Evolutionary conservation across 2,797 vertebrate species (phyloP).

Genomic region (Microtus obscurus): DNA sequence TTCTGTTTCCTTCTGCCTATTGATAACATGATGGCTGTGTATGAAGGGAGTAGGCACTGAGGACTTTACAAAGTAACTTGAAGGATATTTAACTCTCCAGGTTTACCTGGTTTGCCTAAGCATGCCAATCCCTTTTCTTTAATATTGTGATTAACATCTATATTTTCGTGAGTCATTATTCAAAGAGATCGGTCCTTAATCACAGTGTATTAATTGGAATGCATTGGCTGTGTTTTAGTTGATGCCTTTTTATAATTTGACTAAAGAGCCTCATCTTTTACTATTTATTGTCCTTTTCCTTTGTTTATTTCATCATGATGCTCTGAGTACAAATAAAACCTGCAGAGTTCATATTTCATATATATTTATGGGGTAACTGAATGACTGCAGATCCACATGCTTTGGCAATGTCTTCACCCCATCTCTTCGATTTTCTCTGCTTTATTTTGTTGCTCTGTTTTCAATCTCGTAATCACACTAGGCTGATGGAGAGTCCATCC

Average conservation of each 20-base stretch:
- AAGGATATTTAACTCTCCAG: background rate
- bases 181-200: background rate
- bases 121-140: background rate
- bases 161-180: background rate
- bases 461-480: background rate
- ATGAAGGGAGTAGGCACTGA: background rate
- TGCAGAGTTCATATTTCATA: background rate
- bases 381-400: background rate
- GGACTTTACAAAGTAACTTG: conserved; percentile 1
- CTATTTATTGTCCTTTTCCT: background rate
- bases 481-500: background rate
- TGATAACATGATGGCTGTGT: background rate
- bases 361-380: background rate
- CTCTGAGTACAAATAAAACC: background rate
- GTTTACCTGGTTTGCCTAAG: background rate
- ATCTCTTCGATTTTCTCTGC: background rate
- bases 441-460: background rate
- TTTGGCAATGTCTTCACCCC: background rate
- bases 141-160: background rate
- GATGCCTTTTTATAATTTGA: background rate
- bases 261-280: background rate
- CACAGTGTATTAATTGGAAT: background rate
- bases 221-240: background rate
- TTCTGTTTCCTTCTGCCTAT: background rate
- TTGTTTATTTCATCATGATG: background rate